phyloP scores from a whole-genome alignment of 2,797 vertebrate species.

The Phoebastria nigripes region DNA sequence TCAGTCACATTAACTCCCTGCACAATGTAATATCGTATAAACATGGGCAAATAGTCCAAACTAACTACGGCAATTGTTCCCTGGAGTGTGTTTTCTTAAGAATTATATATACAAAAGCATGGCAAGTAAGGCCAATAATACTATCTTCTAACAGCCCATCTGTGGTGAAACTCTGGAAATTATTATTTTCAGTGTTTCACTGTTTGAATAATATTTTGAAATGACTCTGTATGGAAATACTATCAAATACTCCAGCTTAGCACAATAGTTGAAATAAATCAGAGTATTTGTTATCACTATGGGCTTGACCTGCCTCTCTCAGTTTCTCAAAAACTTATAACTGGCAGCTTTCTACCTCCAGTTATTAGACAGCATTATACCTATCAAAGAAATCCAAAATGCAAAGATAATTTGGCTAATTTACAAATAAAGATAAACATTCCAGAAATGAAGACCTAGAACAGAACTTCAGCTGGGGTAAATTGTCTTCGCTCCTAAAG shows the following conservation, averaged over 20 bases:
- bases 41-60: slow-evolving; percentile 45
- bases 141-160: not conserved
- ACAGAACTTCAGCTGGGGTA: not conserved
- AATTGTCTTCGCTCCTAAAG: not conserved
- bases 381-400: not conserved
- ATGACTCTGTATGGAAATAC: not conserved
- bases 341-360: not conserved
- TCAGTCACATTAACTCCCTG: slow-evolving; percentile 46
- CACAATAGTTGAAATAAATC: not conserved
- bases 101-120: slow-evolving; percentile 6
- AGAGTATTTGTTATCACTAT: not conserved
- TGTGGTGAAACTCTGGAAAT: not conserved
- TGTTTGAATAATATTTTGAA: slow-evolving; percentile 12
- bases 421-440: not conserved
- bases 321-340: not conserved
- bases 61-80: not conserved
- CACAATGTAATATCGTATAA: slow-evolving; percentile 43
- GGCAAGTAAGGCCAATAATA: not conserved
- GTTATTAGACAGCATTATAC: not conserved
- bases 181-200: not conserved
- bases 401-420: not conserved
- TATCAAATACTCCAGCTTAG: not conserved
- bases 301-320: not conserved
- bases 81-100: slow-evolving; percentile 31
- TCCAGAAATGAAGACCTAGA: not conserved